Base-by-base conservation (phyloP, 2,888 invertebrate species). In the Melanchra persicariae region DNA sequence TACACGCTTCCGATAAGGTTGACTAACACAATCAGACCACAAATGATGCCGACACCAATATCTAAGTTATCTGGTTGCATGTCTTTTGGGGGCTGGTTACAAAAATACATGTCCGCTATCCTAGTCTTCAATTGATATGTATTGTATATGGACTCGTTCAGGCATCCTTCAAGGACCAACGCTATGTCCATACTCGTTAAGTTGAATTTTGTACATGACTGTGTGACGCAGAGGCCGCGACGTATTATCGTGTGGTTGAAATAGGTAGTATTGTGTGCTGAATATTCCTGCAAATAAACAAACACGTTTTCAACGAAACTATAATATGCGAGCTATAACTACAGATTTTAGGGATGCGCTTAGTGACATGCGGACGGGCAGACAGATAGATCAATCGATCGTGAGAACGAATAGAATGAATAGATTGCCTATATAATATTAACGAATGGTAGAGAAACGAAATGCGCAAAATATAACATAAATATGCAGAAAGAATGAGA, bases 231-330 rank as follows among this genome's bases (percentile, higher is more conserved):
- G 0, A 93, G 82, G 0, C 90, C 94, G 84, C 93, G 87, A 61
- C 93, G 93, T 83, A 94, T 86, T 77, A 88, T 87, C 62, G 93
- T 92, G 79, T 94, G 92, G 64, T 95, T 93, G 81, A 85, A 94
- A 77, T 94, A 94, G 77, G 93, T 93, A 22, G 87, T 70, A 58
- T 82, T 90, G 67, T 91, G 76, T 0, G 85, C 91, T 64, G 94
- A 93, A 75, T 93, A 94, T 74, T 85, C 90, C 94, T 95, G 89
- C 2, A 54, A 12, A 54, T 12, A 54, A 52, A 52, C 22, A 26
- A 26, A 26, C n/a, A n/a, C 3, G 17, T 52, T 17, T 26, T 26
- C 3, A 52, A 17, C 4, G 52, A 52, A 52, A 52, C 4, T 52
- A 19, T 45, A 40, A 19, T 8, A 45, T 45, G 1, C 19, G 7